Conservation (phyloP, 2,888 invertebrate species). For the Dicycla oo region DNA sequence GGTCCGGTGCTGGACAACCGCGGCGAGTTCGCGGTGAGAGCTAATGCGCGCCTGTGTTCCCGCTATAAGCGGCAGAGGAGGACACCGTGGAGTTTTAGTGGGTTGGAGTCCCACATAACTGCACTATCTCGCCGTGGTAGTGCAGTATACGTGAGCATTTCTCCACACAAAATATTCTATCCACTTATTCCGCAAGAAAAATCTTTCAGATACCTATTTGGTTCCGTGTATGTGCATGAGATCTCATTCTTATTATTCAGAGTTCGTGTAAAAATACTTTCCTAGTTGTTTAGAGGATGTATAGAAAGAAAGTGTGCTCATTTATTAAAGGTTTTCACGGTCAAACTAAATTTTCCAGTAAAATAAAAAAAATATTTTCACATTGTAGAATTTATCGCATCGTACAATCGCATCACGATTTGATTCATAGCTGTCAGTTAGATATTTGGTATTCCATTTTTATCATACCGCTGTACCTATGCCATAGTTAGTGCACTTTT, state of each 20-base stretch:
- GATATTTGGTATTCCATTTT: slow-evolving; percentile 1
- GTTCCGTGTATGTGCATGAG: not conserved
- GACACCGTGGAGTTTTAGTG: too few species aligned
- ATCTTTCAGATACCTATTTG: not conserved
- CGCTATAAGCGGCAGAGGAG: too few species aligned
- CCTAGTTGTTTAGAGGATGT: not conserved
- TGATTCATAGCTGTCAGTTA: slow-evolving; percentile 5
- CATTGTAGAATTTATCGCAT: not conserved
- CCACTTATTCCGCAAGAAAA: not conserved
- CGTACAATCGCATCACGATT: not conserved
- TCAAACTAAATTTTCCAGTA: too few species aligned
- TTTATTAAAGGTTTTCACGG: not conserved
- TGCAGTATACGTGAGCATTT: too few species aligned
- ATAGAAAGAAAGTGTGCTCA: not conserved
- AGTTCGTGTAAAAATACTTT: too few species aligned
- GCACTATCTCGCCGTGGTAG: too few species aligned
- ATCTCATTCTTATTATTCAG: not conserved
- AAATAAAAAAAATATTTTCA: not conserved
- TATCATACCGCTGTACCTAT: slow-evolving; percentile 5
- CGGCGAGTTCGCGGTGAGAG: too few species aligned
- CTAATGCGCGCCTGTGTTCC: too few species aligned
- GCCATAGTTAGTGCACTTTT: slow-evolving; percentile 36
- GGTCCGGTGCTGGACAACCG: too few species aligned
- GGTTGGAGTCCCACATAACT: too few species aligned
- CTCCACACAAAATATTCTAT: too few species aligned